These are phyloP conservation scores for Pseudomyrmex cubaensis DNA, from an alignment of 1,140 invertebrate genomes.

Conservation along the genomic window DNA sequence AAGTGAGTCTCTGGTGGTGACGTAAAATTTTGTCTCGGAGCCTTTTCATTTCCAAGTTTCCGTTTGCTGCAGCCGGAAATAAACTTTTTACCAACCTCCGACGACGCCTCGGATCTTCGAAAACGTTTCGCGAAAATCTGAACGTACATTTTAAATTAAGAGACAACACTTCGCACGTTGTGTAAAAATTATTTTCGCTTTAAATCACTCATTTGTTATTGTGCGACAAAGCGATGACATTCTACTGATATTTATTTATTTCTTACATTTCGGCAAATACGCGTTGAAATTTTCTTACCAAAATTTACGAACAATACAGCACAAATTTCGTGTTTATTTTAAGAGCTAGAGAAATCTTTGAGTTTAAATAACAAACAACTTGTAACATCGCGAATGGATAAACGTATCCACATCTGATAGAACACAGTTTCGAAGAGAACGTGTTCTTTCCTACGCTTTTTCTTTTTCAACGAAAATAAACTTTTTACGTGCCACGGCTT, in stretches of 20 bases:
- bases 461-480: slow-evolving; percentile 47
- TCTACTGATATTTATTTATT: no score
- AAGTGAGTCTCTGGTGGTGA: slow-evolving; percentile 48
- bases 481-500: slow-evolving; percentile 49
- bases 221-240: no score
- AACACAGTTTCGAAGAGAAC: background rate
- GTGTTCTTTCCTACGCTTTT: slow-evolving; percentile 14
- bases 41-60: slow-evolving; percentile 59
- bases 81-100: slow-evolving; percentile 48
- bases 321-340: background rate
- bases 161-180: no score
- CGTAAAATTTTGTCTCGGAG: slow-evolving; percentile 50
- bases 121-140: background rate
- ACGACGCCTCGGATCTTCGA: slow-evolving; percentile 3
- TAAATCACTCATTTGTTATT: no score
- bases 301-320: no score
- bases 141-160: background rate
- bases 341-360: background rate
- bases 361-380: slow-evolving; percentile 45
- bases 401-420: slow-evolving; percentile 43
- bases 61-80: slow-evolving; percentile 46
- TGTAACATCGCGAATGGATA: slow-evolving; percentile 25
- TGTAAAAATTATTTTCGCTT: no score
- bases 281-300: no score
- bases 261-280: no score